A percentile compares a stretch with the other conserved stretches of the same genome.
Evolutionary conservation across 2,797 vertebrate species (phyloP).

Genomic region (Mastacembelus armatus): DNA sequence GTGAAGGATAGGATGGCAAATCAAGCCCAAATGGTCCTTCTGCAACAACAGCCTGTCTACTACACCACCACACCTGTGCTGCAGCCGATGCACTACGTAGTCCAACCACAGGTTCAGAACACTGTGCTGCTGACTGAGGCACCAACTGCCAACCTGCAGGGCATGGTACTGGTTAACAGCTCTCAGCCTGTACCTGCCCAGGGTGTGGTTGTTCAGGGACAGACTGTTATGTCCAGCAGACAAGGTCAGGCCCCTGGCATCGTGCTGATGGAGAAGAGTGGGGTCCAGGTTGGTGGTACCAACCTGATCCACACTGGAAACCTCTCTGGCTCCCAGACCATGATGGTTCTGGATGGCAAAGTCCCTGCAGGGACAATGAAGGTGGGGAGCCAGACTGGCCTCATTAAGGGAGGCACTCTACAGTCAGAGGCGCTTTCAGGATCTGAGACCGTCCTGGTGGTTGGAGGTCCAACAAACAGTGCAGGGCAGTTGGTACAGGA

Average conservation of each 20-base stretch:
- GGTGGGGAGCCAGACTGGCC: slow-evolving; percentile 42
- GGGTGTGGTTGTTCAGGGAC: slow-evolving; percentile 69
- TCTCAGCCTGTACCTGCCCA: slow-evolving; percentile 45
- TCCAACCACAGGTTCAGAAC: slow-evolving; percentile 86
- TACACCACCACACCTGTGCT: slow-evolving; percentile 74
- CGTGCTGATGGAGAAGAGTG: slow-evolving; percentile 63
- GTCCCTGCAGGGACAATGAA: slow-evolving; percentile 52
- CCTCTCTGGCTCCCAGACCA: slow-evolving; percentile 54
- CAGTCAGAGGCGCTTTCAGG: slow-evolving; percentile 43
- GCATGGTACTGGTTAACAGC: slow-evolving; percentile 76
- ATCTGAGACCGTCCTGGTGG: slow-evolving; percentile 65
- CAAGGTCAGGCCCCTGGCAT: slow-evolving; percentile 57
- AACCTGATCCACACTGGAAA: slow-evolving; percentile 52
- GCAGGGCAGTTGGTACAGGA: slow-evolving; percentile 55
- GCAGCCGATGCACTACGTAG: slow-evolving; percentile 74
- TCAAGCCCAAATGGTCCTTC: slow-evolving; percentile 66
- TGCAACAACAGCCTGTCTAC: slow-evolving; percentile 81
- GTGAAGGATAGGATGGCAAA: slow-evolving; percentile 25
- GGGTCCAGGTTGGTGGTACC: not conserved
- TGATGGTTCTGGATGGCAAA: slow-evolving; percentile 65
- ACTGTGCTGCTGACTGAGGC: slow-evolving; percentile 86
- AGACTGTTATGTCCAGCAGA: slow-evolving; percentile 45
- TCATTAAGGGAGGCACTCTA: slow-evolving; percentile 53
- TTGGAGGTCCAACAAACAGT: slow-evolving; percentile 49
- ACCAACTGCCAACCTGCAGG: slow-evolving; percentile 74